Conservation (phyloP, 2,888 invertebrate genomes). For the Acleris cristana region DNA sequence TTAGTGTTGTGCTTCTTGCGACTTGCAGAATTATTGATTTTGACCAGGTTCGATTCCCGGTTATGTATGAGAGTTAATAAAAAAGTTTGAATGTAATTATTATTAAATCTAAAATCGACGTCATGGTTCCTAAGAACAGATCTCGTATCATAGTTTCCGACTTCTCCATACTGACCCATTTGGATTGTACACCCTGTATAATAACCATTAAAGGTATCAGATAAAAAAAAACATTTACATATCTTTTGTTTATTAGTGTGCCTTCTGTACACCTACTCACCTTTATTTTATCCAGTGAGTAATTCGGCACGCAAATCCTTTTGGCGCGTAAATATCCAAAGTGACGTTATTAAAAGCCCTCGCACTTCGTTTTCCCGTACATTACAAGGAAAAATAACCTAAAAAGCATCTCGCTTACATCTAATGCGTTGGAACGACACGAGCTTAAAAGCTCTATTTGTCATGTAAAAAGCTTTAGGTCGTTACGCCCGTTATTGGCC, state of each 20-base stretch:
- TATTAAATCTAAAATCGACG: too few relatives aligned
- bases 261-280: neutral
- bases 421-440: constrained; percentile 38
- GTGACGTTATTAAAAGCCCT: constrained; percentile 36
- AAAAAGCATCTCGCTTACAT: constrained; percentile 42
- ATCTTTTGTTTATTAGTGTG: neutral
- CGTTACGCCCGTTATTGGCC: constrained; percentile 48
- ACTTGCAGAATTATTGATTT: too few relatives aligned
- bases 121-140: too few relatives aligned
- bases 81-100: too few relatives aligned
- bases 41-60: too few relatives aligned
- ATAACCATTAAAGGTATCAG: too few relatives aligned
- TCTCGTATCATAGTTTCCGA: too few relatives aligned
- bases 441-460: constrained; percentile 57
- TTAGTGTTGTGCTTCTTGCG: too few relatives aligned
- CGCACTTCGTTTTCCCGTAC: constrained; percentile 28
- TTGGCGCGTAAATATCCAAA: constrained; percentile 29
- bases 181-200: too few relatives aligned
- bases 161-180: too few relatives aligned
- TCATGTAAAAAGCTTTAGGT: constrained; percentile 55
- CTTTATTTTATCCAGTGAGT: neutral
- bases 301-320: neutral
- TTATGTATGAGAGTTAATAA: too few relatives aligned
- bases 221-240: too few relatives aligned
- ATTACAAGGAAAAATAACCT: constrained; percentile 40